Evolutionary conservation across 2,113 vertebrate genomes (phyloP).

Genomic region (Upupa epops): DNA sequence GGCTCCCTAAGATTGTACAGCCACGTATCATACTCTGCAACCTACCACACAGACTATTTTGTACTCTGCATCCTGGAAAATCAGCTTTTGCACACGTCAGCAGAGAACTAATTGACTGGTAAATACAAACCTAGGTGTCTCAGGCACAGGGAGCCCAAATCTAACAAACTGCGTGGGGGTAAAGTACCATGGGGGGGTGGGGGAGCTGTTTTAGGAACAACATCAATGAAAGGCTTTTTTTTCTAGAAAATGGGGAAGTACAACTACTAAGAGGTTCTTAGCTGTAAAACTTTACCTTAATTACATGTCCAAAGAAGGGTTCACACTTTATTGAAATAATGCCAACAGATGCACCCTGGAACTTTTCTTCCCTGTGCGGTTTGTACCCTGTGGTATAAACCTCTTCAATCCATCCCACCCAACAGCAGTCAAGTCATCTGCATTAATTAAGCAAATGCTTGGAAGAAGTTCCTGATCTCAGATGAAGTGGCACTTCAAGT

Average conservation of each 20-base stretch:
- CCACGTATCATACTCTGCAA: slow-evolving; percentile 36
- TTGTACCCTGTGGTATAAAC: not conserved
- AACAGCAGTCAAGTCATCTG: not conserved
- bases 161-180: not conserved
- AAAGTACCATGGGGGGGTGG: not conserved
- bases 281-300: not conserved
- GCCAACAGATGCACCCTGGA: not conserved
- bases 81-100: slow-evolving; percentile 12
- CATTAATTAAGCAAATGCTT: not conserved
- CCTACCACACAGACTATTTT: slow-evolving; percentile 39
- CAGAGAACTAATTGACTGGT: slow-evolving; percentile 2
- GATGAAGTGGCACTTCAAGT: not conserved
- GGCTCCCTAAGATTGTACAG: slow-evolving; percentile 23
- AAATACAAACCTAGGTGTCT: not conserved
- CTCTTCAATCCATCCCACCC: not conserved
- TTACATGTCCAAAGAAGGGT: not conserved
- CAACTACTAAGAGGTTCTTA: not conserved
- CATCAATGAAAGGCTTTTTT: not conserved
- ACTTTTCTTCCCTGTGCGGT: not conserved
- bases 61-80: slow-evolving; percentile 45
- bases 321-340: not conserved
- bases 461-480: not conserved
- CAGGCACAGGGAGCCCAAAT: not conserved
- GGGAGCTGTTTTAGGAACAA: not conserved
- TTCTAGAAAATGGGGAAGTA: not conserved